Base-by-base conservation (phyloP, 2,797 vertebrate species). In the Falco novaeseelandiae region DNA sequence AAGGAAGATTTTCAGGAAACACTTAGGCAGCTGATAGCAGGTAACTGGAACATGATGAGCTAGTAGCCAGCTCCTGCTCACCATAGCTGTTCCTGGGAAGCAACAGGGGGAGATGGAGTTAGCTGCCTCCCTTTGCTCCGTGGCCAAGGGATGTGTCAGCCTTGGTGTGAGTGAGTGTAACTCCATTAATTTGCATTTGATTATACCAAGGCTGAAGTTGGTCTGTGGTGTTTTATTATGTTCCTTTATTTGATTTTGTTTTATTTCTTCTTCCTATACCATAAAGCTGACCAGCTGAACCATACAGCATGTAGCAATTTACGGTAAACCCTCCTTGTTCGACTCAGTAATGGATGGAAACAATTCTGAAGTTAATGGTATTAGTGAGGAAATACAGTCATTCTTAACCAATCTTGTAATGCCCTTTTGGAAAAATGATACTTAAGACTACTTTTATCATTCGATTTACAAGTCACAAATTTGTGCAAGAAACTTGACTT, bases 351-450 rank as follows among this genome's bases (percentile, higher is more conserved):
- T 88, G 80, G 78, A 94, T 97, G 95, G 96, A 97, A 97, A 96
- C 82, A 76, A 86, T 97, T 95, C 84, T 87, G 76, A 86, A 96
- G 57, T 78, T 96, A 97, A 95, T 94, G 85, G 83, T 76, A 96
- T 98, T 97, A 95, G 95, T 91, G 93, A 97, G 65, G 93, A 96
- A 97, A 96, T 89, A 86, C 72, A 96, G 93, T 92, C 90, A 96
- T 96, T 95, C 95, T 96, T 96, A 95, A 97, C 91, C 92, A 96
- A 65, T 95, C 88, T 76, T 91, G 90, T 96, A 93, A 88, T 96
- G 62, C 93, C 90, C 70, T 93, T 91, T 97, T 89, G 94, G 93
- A 97, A 97, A 97, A 97, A 96, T 78, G 74, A 95, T 96, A 93
- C 90, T 95, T 92, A 26, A 63, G 94, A 94, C 85, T 89, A 92